Evolutionary conservation across 2,888 invertebrate genomes (phyloP).

Genomic region (Ichneumoninae sp.): DNA sequence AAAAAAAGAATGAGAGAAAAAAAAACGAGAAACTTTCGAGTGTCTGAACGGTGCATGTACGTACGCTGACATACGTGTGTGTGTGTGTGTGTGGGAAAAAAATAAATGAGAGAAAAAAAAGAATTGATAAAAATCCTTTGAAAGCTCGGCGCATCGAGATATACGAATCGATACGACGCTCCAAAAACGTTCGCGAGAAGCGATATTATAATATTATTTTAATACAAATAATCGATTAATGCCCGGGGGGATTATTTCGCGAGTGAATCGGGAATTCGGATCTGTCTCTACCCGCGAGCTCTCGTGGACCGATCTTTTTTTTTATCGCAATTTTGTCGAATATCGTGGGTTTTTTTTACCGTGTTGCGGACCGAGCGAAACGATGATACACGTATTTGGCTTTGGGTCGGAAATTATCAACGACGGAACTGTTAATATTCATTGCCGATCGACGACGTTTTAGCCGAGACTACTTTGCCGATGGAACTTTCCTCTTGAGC

Average conservation of each 20-base stretch:
- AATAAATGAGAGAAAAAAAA: conserved; percentile 34
- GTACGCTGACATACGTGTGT: background rate
- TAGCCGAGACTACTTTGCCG: too few species aligned
- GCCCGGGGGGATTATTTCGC: conserved; percentile 53
- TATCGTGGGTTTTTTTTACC: conserved; percentile 10
- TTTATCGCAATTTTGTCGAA: conserved; percentile 42
- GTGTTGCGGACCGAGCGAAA: background rate
- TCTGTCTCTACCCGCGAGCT: conserved; percentile 36
- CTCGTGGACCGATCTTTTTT: conserved; percentile 19
- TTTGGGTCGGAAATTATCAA: too few species aligned
- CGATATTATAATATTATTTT: conserved; percentile 74
- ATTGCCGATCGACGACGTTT: too few species aligned
- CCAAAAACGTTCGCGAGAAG: background rate
- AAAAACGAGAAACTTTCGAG: conserved; percentile 36
- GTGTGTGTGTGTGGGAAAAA: background rate
- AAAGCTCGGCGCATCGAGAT: conserved; percentile 56
- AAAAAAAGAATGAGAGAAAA: conserved; percentile 16
- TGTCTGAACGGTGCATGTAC: conserved; percentile 7
- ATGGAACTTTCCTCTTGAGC: too few species aligned
- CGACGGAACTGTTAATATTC: too few species aligned
- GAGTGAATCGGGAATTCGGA: conserved; percentile 65
- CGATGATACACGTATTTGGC: too few species aligned
- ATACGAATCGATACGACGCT: conserved; percentile 45
- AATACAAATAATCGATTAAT: conserved; percentile 74
- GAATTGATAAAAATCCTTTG: conserved; percentile 57